phyloP scores from a whole-genome alignment of 2,888 invertebrate genomes.

The Amblyjoppa proteus region DNA sequence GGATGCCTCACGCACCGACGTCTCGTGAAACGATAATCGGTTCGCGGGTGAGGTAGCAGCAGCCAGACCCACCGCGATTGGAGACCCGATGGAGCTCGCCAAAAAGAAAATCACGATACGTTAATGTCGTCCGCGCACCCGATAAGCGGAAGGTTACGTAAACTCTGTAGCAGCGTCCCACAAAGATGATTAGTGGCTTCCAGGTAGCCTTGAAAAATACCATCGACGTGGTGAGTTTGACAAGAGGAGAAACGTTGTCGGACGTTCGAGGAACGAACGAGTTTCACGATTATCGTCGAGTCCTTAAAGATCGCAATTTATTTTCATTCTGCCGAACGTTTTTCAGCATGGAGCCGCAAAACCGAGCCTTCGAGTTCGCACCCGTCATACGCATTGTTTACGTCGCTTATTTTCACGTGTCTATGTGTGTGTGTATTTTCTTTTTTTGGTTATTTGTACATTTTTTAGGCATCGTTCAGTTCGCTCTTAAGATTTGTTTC shows the following conservation, averaged over 20 bases:
- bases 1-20: slow-evolving; percentile 53
- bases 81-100: slow-evolving; percentile 43
- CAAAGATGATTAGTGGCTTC: slow-evolving; percentile 83
- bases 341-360: slow-evolving; percentile 58
- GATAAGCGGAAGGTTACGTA: slow-evolving; percentile 49
- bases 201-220: slow-evolving; percentile 83
- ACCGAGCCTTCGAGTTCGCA: slow-evolving; percentile 32
- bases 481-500: background rate
- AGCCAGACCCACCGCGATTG: background rate
- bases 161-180: slow-evolving; percentile 47
- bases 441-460: background rate
- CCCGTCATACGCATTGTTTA: slow-evolving; percentile 54
- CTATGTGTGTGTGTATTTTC: slow-evolving; percentile 2
- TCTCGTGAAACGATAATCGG: slow-evolving; percentile 49
- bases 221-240: slow-evolving; percentile 83
- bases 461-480: background rate
- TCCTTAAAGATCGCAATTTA: background rate
- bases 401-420: slow-evolving; percentile 43
- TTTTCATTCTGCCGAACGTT: slow-evolving; percentile 40
- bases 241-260: background rate
- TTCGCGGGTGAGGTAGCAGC: slow-evolving; percentile 39
- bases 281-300: slow-evolving; percentile 22
- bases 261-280: background rate
- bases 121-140: background rate
- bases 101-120: slow-evolving; percentile 26